These are phyloP conservation scores for Danaus melanippus DNA, from an alignment of 1,140 invertebrate genomes.

Conservation along the genomic window DNA sequence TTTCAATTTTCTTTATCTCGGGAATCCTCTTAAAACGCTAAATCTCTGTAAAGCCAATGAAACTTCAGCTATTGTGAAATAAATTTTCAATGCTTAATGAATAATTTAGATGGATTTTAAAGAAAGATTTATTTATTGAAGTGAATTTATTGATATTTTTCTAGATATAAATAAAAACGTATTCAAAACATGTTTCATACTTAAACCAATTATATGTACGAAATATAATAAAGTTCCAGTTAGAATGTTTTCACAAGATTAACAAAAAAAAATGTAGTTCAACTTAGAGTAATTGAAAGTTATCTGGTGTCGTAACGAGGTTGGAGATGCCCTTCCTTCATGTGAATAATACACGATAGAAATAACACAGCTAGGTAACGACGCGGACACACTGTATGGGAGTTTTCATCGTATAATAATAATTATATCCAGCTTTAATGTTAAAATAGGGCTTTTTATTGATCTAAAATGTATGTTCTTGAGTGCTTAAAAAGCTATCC, in stretches of 20 bases:
- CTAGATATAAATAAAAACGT: too few species aligned
- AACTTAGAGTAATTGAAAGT: constrained; percentile 21
- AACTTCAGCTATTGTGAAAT: constrained; percentile 12
- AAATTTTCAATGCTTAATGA: constrained; percentile 5
- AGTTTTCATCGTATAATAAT: neutral
- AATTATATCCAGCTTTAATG: too few species aligned
- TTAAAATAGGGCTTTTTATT: too few species aligned
- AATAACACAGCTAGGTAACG: constrained; percentile 27
- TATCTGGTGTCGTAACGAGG: constrained; percentile 23
- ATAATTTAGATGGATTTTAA: neutral
- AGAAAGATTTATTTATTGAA: too few species aligned
- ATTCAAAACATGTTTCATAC: too few species aligned
- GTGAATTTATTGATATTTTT: too few species aligned
- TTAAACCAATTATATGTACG: neutral
- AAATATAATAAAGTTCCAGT: neutral
- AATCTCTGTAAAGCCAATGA: constrained; percentile 12
- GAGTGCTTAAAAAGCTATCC: too few species aligned
- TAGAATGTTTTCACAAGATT: too few species aligned
- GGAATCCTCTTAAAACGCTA: constrained; percentile 12
- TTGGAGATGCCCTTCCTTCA: constrained; percentile 21
- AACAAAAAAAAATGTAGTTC: too few species aligned
- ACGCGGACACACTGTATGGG: constrained; percentile 3
- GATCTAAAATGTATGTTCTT: neutral
- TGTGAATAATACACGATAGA: constrained; percentile 44
- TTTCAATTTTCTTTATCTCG: constrained; percentile 8